Evolutionary conservation across 2,797 vertebrate species (phyloP).

Genomic region (Diplodus puntazzo): DNA sequence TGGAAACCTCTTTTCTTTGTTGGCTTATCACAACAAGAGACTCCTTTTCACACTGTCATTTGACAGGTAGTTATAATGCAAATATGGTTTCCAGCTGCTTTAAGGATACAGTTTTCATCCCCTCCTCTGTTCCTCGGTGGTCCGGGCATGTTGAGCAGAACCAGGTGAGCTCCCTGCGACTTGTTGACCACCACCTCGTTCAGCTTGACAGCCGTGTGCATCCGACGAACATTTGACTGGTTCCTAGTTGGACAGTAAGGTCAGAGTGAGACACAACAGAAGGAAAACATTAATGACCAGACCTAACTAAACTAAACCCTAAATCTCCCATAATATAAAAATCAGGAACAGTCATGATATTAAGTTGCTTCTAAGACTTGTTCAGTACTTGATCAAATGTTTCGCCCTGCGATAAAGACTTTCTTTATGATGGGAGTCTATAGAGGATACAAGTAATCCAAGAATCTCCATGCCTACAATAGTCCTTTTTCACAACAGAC

Average conservation of each 20-base stretch:
- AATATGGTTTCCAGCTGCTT: not conserved
- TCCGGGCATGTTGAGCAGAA: constrained; percentile 97
- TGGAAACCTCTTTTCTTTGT: not conserved
- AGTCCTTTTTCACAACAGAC: not conserved
- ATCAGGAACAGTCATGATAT: not conserved
- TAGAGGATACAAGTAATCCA: not conserved
- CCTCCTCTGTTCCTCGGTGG: constrained; percentile 93
- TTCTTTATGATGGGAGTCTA: not conserved
- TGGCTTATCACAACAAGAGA: not conserved
- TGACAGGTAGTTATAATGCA: not conserved
- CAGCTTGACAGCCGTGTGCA: constrained; percentile 91
- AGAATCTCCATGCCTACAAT: not conserved
- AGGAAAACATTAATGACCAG: not conserved
- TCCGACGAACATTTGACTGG: constrained; percentile 93
- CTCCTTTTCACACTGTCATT: not conserved
- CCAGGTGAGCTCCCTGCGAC: constrained; percentile 95
- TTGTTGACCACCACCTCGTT: constrained; percentile 92
- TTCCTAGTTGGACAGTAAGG: constrained; percentile 83
- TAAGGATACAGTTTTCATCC: constrained; percentile 99
- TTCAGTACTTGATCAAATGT: not conserved
- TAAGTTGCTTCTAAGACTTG: not conserved
- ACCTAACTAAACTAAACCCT: not conserved
- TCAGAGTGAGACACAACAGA: constrained; percentile 17
- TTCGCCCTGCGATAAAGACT: not conserved
- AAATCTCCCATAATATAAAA: too few species aligned